Percentiles rank a stretch among this genome's conserved stretches.
These are phyloP conservation scores for Drosophila emarginata DNA, from an alignment of 2,888 invertebrate genomes.

Conservation along the genomic window DNA sequence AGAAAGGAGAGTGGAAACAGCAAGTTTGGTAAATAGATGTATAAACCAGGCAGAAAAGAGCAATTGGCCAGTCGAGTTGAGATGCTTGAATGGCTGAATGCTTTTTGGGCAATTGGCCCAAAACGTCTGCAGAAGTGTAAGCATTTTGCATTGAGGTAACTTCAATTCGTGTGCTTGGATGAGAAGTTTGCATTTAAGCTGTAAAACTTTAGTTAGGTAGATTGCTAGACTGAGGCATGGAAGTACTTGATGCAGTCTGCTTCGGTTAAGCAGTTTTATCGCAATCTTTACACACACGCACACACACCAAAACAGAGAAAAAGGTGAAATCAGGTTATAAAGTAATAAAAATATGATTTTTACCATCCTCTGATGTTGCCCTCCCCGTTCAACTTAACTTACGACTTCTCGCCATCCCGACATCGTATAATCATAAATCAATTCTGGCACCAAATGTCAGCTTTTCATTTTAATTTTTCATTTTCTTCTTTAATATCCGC, in stretches of 20 bases:
- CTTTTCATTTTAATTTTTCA: conserved; percentile 39
- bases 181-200: conserved; percentile 19
- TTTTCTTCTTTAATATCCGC: conserved; percentile 67
- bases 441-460: conserved; percentile 24
- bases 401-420: conserved; percentile 12
- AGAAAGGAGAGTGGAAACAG: not conserved
- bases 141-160: conserved; percentile 23
- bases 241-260: conserved; percentile 28
- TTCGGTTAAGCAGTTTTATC: conserved; percentile 41
- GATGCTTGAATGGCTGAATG: conserved; percentile 12
- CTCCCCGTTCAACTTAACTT: conserved; percentile 6
- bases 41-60: conserved; percentile 6
- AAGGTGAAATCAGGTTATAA: conserved; percentile 24
- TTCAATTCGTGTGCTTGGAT: conserved; percentile 37
- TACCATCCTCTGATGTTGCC: not conserved
- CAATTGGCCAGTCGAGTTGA: conserved; percentile 10
- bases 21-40: not conserved
- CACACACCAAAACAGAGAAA: conserved; percentile 1
- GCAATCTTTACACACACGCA: conserved; percentile 26
- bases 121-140: conserved; percentile 9
- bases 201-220: not conserved
- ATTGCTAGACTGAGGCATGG: conserved; percentile 23
- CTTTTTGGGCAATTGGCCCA: conserved; percentile 12
- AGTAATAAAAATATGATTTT: conserved; percentile 17
- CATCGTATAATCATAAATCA: conserved; percentile 24